phyloP scores from a whole-genome alignment of 1,140 invertebrate species.

The Pseudomyrmex gracilis region DNA sequence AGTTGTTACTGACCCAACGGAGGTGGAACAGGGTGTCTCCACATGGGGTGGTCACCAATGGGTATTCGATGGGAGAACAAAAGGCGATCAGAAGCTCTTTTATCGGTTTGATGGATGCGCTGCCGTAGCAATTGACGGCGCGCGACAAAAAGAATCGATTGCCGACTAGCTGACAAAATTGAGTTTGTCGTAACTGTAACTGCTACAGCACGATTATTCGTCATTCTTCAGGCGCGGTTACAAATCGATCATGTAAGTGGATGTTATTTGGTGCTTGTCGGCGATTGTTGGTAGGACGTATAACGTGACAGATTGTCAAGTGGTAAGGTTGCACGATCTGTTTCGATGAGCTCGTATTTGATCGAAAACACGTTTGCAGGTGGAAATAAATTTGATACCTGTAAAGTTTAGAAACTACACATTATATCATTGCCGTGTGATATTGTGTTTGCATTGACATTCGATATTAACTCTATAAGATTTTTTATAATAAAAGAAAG shows the following conservation, averaged over 20 bases:
- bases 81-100: constrained; percentile 34
- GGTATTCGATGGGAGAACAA: constrained; percentile 38
- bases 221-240: not conserved
- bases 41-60: constrained; percentile 18
- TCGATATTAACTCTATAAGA: not conserved
- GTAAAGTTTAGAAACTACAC: not conserved
- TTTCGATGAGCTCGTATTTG: constrained; percentile 38
- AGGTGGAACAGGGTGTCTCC: constrained; percentile 22
- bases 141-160: constrained; percentile 50
- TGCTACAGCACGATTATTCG: constrained; percentile 21
- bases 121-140: constrained; percentile 5
- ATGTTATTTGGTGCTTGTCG: constrained; percentile 25
- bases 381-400: constrained; percentile 40
- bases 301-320: constrained; percentile 20
- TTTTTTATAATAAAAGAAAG: not conserved
- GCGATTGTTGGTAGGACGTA: not conserved
- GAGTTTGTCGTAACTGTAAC: constrained; percentile 38
- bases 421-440: not conserved
- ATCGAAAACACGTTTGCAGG: not conserved
- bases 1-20: constrained; percentile 27
- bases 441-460: not conserved
- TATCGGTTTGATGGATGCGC: constrained; percentile 52
- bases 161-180: constrained; percentile 39
- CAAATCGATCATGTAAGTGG: constrained; percentile 41
- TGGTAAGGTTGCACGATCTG: constrained; percentile 37